A percentile compares a stretch with the other conserved stretches of the same genome.
phyloP scores from a whole-genome alignment of 2,113 vertebrate genomes.

The Larimichthys crocea region DNA sequence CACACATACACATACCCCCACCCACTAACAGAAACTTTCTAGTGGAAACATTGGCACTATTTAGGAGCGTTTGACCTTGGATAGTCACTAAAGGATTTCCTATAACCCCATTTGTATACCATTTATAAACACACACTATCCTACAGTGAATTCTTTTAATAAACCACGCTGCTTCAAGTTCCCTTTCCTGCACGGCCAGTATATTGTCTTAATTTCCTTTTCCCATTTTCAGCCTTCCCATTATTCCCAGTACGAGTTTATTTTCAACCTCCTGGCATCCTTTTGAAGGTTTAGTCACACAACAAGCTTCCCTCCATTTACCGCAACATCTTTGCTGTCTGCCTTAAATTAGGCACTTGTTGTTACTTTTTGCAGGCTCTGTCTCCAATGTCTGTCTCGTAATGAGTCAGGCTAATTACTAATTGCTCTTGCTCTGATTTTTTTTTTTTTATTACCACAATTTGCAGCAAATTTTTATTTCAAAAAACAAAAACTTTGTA shows the following conservation, averaged over 20 bases:
- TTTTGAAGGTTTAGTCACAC: constrained; percentile 69
- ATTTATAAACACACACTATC: constrained; percentile 52
- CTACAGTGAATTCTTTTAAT: constrained; percentile 71
- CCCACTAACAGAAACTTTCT: background rate
- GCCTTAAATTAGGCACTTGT: constrained; percentile 38
- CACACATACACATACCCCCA: background rate
- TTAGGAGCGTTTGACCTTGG: constrained; percentile 37
- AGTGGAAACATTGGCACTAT: constrained; percentile 15
- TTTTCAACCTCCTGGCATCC: constrained; percentile 63
- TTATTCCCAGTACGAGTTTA: constrained; percentile 63
- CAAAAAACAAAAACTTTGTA: background rate
- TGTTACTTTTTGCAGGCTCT: constrained; percentile 29
- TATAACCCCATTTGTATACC: constrained; percentile 32
- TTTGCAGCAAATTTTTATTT: constrained; percentile 15
- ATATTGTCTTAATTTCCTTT: constrained; percentile 76
- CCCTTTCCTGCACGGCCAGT: constrained; percentile 54
- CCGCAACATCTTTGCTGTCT: constrained; percentile 44
- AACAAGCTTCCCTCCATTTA: constrained; percentile 58
- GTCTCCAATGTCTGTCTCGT: constrained; percentile 20
- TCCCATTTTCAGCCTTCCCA: constrained; percentile 64
- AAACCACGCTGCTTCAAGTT: constrained; percentile 52
- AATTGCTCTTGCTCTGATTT: constrained; percentile 5
- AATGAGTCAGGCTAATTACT: constrained; percentile 49
- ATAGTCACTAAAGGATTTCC: constrained; percentile 66
- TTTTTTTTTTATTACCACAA: constrained; percentile 1